These are phyloP conservation scores for Capitella teleta DNA, from an alignment of 1,140 invertebrate genomes.

Conservation along the genomic window DNA sequence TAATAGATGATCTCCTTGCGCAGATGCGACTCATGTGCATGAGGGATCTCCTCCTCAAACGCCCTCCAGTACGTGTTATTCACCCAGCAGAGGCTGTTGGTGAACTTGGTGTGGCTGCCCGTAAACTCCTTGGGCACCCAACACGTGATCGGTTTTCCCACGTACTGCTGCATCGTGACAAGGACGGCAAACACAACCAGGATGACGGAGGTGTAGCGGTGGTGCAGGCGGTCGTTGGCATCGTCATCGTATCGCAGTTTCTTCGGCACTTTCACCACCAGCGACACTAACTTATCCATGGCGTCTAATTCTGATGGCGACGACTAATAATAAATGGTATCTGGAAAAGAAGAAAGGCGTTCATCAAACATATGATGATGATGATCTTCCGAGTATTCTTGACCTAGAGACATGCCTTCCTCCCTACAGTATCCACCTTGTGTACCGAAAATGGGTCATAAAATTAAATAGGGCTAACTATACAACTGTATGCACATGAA, in stretches of 20 bases:
- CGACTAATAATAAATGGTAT: too few species aligned
- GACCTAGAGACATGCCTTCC: too few species aligned
- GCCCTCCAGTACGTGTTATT: constrained; percentile 67
- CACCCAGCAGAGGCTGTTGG: constrained; percentile 90
- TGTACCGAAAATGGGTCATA: too few species aligned
- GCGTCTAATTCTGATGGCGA: too few species aligned
- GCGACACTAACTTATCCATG: background rate
- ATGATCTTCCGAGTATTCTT: too few species aligned
- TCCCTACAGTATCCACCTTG: too few species aligned
- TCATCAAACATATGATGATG: too few species aligned
- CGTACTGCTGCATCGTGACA: constrained; percentile 8
- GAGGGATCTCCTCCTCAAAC: background rate
- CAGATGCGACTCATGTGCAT: background rate
- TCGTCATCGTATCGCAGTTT: background rate
- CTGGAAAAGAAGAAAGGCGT: too few species aligned
- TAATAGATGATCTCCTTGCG: constrained; percentile 7
- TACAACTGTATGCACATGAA: too few species aligned
- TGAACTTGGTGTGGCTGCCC: constrained; percentile 41
- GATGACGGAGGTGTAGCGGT: background rate
- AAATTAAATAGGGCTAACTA: too few species aligned
- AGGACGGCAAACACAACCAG: constrained; percentile 8
- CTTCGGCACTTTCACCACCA: background rate
- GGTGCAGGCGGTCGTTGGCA: background rate
- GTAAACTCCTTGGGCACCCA: constrained; percentile 30
- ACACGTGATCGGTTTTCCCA: constrained; percentile 9